phyloP scores from a whole-genome alignment of 2,113 vertebrate species.

The Chamaea fasciata region DNA sequence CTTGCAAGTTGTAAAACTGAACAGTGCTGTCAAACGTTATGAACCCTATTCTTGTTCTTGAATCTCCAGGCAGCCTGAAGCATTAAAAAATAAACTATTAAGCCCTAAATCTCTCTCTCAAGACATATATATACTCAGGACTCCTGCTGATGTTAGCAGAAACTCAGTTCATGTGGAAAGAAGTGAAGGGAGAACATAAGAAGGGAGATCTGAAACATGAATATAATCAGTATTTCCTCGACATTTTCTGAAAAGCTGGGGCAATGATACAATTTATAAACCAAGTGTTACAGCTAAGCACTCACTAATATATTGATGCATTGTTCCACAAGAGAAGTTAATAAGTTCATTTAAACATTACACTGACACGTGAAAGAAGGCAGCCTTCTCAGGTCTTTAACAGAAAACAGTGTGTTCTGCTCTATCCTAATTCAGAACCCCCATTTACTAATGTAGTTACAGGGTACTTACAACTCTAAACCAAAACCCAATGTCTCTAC shows the following conservation, averaged over 20 bases:
- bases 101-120: neutral
- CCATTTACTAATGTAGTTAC: neutral
- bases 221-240: neutral
- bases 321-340: neutral
- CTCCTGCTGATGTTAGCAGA: neutral
- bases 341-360: neutral
- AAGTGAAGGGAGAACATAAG: neutral
- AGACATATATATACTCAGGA: neutral
- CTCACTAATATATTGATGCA: neutral
- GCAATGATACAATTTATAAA: neutral
- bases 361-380: neutral
- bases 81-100: constrained; percentile 34
- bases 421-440: neutral
- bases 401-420: neutral
- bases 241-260: neutral
- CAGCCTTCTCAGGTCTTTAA: neutral
- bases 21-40: constrained; percentile 95
- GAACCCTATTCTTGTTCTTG: constrained; percentile 90
- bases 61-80: constrained; percentile 90
- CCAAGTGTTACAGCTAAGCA: neutral
- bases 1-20: constrained; percentile 97
- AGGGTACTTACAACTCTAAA: neutral
- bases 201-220: neutral
- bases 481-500: neutral
- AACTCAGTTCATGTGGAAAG: neutral